phyloP scores from a whole-genome alignment of 1,140 invertebrate genomes.

The Pentalonia nigronervosa region DNA sequence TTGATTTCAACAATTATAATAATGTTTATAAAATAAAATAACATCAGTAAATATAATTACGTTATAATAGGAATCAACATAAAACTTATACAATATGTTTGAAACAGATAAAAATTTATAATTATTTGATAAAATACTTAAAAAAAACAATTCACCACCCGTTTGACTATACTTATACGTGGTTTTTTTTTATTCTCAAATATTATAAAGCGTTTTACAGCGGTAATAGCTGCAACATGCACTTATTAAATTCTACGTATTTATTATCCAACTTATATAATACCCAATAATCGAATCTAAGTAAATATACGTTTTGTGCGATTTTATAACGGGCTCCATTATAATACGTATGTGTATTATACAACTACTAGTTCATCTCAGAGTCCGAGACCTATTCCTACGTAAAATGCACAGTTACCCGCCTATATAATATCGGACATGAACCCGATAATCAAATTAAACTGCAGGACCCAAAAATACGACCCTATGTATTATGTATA shows the following conservation, averaged over 20 bases:
- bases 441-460: constrained; percentile 48
- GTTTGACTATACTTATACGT: background rate
- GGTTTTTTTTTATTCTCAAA: background rate
- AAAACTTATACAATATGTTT: background rate
- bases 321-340: background rate
- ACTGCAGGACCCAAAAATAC: constrained; percentile 1
- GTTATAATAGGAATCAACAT: background rate
- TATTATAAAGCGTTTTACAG: background rate
- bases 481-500: background rate
- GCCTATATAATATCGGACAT: background rate
- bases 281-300: background rate
- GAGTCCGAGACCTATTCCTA: background rate
- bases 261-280: background rate
- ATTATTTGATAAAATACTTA: background rate
- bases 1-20: background rate
- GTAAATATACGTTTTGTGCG: constrained; percentile 49
- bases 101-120: background rate
- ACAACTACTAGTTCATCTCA: background rate
- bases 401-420: constrained; percentile 44
- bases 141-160: background rate
- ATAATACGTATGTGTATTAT: background rate
- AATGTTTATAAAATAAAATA: background rate
- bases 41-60: background rate
- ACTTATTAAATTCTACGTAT: background rate
- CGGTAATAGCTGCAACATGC: background rate